These are phyloP conservation scores for Tachysurus fulvidraco DNA, from an alignment of 2,113 vertebrate genomes.

Conservation along the genomic window DNA sequence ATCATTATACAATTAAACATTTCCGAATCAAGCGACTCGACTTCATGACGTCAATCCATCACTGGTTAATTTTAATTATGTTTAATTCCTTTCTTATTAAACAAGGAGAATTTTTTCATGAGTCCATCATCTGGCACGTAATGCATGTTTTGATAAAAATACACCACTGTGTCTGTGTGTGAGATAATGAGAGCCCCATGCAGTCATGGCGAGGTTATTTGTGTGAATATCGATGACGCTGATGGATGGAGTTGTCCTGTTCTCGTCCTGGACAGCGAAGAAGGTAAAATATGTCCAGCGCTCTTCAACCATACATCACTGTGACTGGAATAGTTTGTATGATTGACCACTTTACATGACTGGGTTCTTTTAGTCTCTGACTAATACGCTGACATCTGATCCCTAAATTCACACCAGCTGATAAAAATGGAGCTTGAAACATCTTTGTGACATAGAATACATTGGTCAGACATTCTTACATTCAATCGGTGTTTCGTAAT, in stretches of 20 bases:
- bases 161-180: not conserved
- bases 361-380: not conserved
- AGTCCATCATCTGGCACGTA: not conserved
- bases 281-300: slow-evolving; percentile 41
- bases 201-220: slow-evolving; percentile 41
- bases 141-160: not conserved
- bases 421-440: not conserved
- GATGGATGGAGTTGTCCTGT: slow-evolving; percentile 47
- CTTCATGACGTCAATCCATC: not conserved
- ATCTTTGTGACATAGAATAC: no score
- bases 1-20: slow-evolving; percentile 1
- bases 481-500: no score
- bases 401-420: not conserved
- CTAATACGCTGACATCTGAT: not conserved
- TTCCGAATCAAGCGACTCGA: not conserved
- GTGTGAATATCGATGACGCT: slow-evolving; percentile 32
- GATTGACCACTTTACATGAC: slow-evolving; percentile 39
- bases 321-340: slow-evolving; percentile 30
- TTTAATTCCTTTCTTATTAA: not conserved
- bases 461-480: no score
- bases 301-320: slow-evolving; percentile 34
- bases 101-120: not conserved
- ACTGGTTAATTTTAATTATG: not conserved
- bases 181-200: not conserved
- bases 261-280: slow-evolving; percentile 25